These are phyloP conservation scores for Takifugu ocellatus DNA, from an alignment of 2,797 vertebrate species.

Conservation along the genomic window DNA sequence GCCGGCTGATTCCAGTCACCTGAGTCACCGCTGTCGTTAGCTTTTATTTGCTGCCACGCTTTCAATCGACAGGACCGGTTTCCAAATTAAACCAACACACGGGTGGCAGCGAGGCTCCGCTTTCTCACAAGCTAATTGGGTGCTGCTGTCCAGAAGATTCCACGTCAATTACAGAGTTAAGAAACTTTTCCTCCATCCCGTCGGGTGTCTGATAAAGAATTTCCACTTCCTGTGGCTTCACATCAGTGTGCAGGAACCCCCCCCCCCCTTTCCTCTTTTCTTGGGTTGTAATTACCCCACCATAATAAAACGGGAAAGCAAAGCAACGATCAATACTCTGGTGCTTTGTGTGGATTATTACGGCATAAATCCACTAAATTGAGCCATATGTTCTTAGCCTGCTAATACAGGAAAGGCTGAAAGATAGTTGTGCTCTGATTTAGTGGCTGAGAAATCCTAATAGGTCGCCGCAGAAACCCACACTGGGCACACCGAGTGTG, in stretches of 20 bases:
- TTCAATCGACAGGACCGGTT: conserved; percentile 40
- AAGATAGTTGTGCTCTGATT: conserved; percentile 20
- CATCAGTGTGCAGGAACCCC: conserved; percentile 46
- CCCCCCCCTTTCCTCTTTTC: conserved; percentile 20
- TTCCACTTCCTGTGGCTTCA: conserved; percentile 45
- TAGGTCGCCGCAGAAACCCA: conserved; percentile 17
- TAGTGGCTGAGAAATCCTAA: conserved; percentile 24
- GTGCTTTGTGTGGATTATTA: conserved; percentile 57
- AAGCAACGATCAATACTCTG: conserved; percentile 57
- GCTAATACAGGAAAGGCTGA: conserved; percentile 49
- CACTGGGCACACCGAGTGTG: neutral
- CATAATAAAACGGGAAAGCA: conserved; percentile 38
- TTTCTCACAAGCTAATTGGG: conserved; percentile 54
- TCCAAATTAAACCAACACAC: conserved; percentile 38
- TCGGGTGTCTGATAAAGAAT: conserved; percentile 60
- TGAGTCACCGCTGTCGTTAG: conserved; percentile 24
- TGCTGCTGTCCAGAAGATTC: conserved; percentile 19
- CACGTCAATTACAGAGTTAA: conserved; percentile 51
- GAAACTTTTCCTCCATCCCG: conserved; percentile 17
- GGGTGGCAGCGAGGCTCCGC: conserved; percentile 25
- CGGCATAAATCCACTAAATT: conserved; percentile 62
- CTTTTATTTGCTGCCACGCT: conserved; percentile 39
- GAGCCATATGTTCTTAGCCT: conserved; percentile 48
- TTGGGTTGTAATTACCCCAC: conserved; percentile 36
- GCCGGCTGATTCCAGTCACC: conserved; percentile 30